Percentiles rank a stretch among this genome's conserved stretches.
Evolutionary conservation across 2,888 invertebrate species (phyloP).

Genomic region (Parnassius apollo): DNA sequence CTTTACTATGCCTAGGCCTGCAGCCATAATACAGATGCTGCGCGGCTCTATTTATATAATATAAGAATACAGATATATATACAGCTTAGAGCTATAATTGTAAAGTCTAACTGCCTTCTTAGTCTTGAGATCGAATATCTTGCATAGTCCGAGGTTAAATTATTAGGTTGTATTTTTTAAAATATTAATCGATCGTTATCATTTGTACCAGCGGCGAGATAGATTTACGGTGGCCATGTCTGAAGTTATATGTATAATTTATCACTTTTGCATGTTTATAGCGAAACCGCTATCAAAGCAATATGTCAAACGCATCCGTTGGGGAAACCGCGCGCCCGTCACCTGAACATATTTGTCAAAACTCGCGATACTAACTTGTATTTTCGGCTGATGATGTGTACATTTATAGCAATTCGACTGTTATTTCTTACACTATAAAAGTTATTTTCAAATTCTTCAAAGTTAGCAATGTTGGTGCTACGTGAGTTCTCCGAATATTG

Average conservation of each 20-base stretch:
- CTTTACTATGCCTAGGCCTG: too few species aligned
- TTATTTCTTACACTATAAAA: slow-evolving; percentile 31
- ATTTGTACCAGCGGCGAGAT: slow-evolving; percentile 9
- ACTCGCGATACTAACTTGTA: slow-evolving; percentile 55
- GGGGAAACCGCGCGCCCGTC: slow-evolving; percentile 67
- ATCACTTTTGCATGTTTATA: slow-evolving; percentile 56
- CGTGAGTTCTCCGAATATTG: slow-evolving; percentile 51
- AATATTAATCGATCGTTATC: slow-evolving; percentile 24
- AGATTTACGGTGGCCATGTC: slow-evolving; percentile 25
- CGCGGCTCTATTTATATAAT: too few species aligned
- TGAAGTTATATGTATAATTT: slow-evolving; percentile 55
- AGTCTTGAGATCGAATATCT: too few species aligned
- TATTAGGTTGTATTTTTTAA: not conserved
- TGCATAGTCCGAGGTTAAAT: too few species aligned
- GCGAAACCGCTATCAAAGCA: slow-evolving; percentile 68
- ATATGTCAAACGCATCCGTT: slow-evolving; percentile 75
- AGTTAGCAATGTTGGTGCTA: slow-evolving; percentile 28
- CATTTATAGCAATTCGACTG: slow-evolving; percentile 35
- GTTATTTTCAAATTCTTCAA: not conserved
- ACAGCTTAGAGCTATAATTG: too few species aligned
- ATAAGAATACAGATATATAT: too few species aligned
- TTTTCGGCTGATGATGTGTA: slow-evolving; percentile 32
- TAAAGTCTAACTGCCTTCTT: too few species aligned
- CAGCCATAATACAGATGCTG: too few species aligned
- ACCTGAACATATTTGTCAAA: slow-evolving; percentile 80